A percentile compares a stretch with the other conserved stretches of the same genome.
These are phyloP conservation scores for Myotis lucifugus DNA, from an alignment of 2,113 vertebrate species.

Conservation along the genomic window DNA sequence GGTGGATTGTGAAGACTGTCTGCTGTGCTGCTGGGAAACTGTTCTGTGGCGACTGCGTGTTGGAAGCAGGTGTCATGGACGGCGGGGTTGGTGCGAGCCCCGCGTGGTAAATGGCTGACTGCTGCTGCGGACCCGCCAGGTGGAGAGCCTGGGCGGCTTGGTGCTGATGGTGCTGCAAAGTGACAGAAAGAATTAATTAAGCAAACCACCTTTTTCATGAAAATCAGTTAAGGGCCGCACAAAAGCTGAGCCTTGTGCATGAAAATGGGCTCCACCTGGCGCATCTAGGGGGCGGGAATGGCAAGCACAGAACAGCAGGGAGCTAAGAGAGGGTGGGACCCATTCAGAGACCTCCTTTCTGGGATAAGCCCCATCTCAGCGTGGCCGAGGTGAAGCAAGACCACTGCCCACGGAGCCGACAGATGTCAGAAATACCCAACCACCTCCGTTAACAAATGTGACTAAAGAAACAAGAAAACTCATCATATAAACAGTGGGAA, in stretches of 20 bases:
- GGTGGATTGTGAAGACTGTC: slow-evolving; percentile 96
- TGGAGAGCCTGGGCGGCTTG: slow-evolving; percentile 96
- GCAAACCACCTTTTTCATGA: not conserved
- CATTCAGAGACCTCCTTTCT: not conserved
- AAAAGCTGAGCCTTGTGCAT: not conserved
- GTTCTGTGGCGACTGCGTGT: slow-evolving; percentile 96
- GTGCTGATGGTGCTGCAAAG: slow-evolving; percentile 92
- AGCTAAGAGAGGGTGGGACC: too few relatives aligned
- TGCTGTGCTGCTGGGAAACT: slow-evolving; percentile 96
- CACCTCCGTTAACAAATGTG: not conserved
- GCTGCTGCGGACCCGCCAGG: slow-evolving; percentile 94
- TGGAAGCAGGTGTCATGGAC: slow-evolving; percentile 97
- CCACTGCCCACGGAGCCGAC: not conserved
- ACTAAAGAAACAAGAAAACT: not conserved
- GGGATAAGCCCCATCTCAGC: not conserved
- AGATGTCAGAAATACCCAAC: not conserved
- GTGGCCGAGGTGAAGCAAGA: not conserved
- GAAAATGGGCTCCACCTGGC: not conserved
- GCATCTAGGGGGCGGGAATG: not conserved
- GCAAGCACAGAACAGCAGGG: too few relatives aligned
- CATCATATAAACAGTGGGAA: not conserved
- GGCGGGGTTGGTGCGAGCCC: slow-evolving; percentile 96
- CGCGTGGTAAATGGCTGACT: slow-evolving; percentile 95
- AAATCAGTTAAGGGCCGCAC: not conserved
- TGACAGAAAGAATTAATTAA: not conserved